Evolutionary conservation across 2,888 invertebrate species (phyloP), one percentile per base, ranked within the genome.

Genomic region (Hedya salicella): DNA sequence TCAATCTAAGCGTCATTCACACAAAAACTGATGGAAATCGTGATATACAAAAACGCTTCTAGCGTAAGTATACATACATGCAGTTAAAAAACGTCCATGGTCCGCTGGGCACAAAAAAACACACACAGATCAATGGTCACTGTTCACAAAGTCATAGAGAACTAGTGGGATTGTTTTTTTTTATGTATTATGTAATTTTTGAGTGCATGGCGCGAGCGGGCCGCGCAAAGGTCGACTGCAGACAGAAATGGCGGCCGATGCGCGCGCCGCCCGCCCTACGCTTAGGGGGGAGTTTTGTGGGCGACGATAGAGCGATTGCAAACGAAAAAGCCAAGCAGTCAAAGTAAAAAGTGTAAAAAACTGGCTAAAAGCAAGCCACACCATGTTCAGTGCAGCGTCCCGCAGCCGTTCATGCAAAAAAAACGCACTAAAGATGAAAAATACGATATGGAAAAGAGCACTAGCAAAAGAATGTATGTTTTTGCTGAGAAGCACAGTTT

Each of bases 231-330:
- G 70, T 79, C 83, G 84, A 89, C 89, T 91, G 91, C 90, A 86
- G 89, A 85, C 79, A 82, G 86, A 81, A 89, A 91, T 90, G 90
- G 90, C 90, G 83, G 87, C 70, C 71, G 78, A 0, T 89, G 91
- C 90, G 91, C 90, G 90, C 91, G 91, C 91, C 84, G 80, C 78
- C 86, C 89, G 89, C 90, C 90, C 89, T 82, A 78, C 74, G 78
- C 71, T 78, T 81, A 85, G 76, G 70, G 73, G 60, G 71, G 64
- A 62, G 74, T 81, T 73, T 53, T 69, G 17, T 67, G 72, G 62
- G 1, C 11, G 25, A 4, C 11, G 30, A 21, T 39, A 5, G 6
- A 1, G 36, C 36, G 30, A 11, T 46, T 25, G 8, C 11, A 44
- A 32, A 19, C 21, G 30, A 1, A 32, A 16, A n/a, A n/a, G n/a